Evolutionary conservation across 2,888 invertebrate species (phyloP).

Genomic region (Steinernema hermaphroditum): DNA sequence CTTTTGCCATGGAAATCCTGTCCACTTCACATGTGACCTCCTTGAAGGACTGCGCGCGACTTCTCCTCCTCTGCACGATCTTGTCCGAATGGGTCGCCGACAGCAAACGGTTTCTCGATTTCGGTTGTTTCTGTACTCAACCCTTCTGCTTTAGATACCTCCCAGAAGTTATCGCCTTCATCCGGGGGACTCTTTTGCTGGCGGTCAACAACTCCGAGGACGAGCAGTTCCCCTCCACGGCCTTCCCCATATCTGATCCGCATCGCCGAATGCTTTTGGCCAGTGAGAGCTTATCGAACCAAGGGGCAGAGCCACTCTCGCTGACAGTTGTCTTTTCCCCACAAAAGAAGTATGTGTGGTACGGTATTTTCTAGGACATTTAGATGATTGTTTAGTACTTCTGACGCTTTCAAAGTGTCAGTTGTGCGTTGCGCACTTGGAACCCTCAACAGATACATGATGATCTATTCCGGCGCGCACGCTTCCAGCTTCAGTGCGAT

Average conservation of each 20-base stretch:
- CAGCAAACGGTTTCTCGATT: conserved; percentile 44
- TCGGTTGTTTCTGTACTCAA: background rate
- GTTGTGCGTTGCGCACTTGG: background rate
- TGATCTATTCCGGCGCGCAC: conserved; percentile 35
- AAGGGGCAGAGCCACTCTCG: background rate
- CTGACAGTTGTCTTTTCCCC: background rate
- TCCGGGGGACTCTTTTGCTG: conserved; percentile 78
- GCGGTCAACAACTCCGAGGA: conserved; percentile 66
- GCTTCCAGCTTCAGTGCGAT: conserved; percentile 42
- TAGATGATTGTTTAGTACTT: background rate
- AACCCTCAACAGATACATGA: conserved; percentile 18
- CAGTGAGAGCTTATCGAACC: conserved; percentile 29
- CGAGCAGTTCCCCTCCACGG: conserved; percentile 41
- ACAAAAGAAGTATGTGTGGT: background rate
- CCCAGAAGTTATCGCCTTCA: conserved; percentile 80
- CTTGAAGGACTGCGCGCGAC: conserved; percentile 40
- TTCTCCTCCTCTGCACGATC: conserved; percentile 43
- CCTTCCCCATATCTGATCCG: conserved; percentile 52
- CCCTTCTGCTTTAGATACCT: conserved; percentile 73
- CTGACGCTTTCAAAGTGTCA: background rate
- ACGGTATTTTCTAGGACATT: too few relatives aligned
- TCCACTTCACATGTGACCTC: conserved; percentile 66
- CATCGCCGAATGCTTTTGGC: conserved; percentile 51
- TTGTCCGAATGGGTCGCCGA: conserved; percentile 48
- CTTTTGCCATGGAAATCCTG: conserved; percentile 80